Percentiles rank a stretch among this genome's conserved stretches.
These are phyloP conservation scores for Ploceus nigricollis DNA, from an alignment of 2,113 vertebrate genomes.

Conservation along the genomic window DNA sequence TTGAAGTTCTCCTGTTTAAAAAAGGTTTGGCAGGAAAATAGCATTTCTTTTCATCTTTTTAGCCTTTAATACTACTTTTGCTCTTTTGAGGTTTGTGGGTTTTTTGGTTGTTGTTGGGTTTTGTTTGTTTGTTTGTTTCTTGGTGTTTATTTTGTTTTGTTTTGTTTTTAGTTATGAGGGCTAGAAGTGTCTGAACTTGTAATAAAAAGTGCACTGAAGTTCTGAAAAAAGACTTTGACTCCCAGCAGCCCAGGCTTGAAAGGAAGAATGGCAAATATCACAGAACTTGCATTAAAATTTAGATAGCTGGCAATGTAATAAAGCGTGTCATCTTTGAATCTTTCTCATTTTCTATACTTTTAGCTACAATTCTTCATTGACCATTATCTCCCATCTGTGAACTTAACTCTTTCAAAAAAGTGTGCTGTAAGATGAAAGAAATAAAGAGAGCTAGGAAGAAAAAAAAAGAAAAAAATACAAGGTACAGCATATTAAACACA, in stretches of 20 bases:
- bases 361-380: not conserved
- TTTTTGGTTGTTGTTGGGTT: not conserved
- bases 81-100: not conserved
- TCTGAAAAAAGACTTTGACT: not conserved
- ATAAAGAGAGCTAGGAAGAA: not conserved
- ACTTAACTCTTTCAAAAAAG: not conserved
- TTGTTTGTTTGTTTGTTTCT: not conserved
- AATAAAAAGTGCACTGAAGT: not conserved
- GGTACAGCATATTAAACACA: not conserved
- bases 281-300: not conserved
- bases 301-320: not conserved
- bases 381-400: not conserved
- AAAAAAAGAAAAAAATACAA: not conserved
- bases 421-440: not conserved
- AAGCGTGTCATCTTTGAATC: not conserved
- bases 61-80: not conserved
- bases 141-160: not conserved
- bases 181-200: not conserved
- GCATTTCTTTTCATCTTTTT: not conserved
- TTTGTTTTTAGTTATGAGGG: not conserved
- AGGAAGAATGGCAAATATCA: not conserved
- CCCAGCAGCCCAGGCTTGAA: not conserved
- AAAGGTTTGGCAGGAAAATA: not conserved
- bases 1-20: not conserved
- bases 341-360: not conserved